A percentile compares a stretch with the other conserved stretches of the same genome.
phyloP scores from a whole-genome alignment of 2,797 vertebrate species.

The Phoxinus dragarum region DNA sequence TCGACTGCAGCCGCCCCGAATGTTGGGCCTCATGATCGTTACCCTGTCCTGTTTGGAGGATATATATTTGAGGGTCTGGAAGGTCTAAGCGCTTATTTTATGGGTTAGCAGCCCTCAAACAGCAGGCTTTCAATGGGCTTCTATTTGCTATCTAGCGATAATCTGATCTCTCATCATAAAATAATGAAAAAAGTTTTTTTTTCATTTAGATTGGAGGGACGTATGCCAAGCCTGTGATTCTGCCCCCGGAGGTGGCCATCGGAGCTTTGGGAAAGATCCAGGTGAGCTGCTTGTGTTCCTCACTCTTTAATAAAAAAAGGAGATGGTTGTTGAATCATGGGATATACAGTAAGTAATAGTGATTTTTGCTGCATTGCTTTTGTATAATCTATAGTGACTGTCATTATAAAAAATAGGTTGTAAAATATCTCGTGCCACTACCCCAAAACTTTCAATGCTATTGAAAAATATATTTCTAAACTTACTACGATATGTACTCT shows the following conservation, averaged over 20 bases:
- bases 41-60: not conserved
- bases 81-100: not conserved
- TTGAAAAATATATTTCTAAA: not conserved
- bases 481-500: not conserved
- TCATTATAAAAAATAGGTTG: not conserved
- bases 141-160: not conserved
- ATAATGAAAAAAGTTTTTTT: not conserved
- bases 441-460: not conserved
- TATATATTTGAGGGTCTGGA: not conserved
- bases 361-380: not conserved
- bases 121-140: not conserved
- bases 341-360: not conserved
- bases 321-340: not conserved
- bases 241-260: conserved; percentile 93
- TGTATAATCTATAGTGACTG: not conserved
- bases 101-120: not conserved
- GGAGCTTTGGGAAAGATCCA: conserved; percentile 91
- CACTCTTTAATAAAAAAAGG: conserved; percentile 26
- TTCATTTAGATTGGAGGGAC: conserved; percentile 89
- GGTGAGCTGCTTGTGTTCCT: conserved; percentile 71
- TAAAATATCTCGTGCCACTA: not conserved
- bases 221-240: conserved; percentile 89
- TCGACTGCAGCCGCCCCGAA: not conserved
- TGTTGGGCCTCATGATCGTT: not conserved
- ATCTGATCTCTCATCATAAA: conserved; percentile 16